Conservation (phyloP, 1,140 invertebrate genomes). For the Ylistrum balloti region DNA sequence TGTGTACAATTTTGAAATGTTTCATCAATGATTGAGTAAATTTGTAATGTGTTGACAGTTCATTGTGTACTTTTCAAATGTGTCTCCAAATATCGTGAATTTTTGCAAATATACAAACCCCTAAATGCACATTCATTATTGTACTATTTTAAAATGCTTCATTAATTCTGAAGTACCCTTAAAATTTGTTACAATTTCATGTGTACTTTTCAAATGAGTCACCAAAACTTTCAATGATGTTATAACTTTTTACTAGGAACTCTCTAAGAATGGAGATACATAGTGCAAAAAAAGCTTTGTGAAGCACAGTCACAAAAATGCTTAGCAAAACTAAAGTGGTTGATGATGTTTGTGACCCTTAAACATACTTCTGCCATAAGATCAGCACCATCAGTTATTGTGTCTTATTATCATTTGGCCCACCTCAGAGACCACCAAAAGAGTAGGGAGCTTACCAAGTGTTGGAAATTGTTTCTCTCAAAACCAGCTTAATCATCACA, state of each 20-base stretch:
- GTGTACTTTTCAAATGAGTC: too few species aligned
- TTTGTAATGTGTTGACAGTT: background rate
- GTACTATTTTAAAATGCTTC: too few species aligned
- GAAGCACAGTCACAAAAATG: background rate
- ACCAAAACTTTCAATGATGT: too few species aligned
- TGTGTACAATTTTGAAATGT: background rate
- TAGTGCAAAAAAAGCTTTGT: background rate
- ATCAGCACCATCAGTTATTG: background rate
- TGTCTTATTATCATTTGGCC: background rate
- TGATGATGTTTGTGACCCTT: background rate
- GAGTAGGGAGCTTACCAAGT: background rate
- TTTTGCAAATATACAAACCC: too few species aligned
- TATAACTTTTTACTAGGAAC: too few species aligned
- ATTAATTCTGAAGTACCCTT: too few species aligned
- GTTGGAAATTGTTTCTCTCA: background rate
- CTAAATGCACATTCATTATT: too few species aligned
- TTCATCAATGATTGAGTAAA: background rate
- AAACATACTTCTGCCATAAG: background rate
- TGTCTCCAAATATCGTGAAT: background rate
- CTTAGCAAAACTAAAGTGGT: background rate
- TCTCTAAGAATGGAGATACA: too few species aligned
- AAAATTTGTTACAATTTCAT: too few species aligned
- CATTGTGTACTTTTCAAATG: conserved; percentile 24
- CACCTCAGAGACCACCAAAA: background rate
- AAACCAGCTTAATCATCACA: background rate